These are phyloP conservation scores for Oreocharis arfaki DNA, from an alignment of 2,113 vertebrate species.

Conservation along the genomic window DNA sequence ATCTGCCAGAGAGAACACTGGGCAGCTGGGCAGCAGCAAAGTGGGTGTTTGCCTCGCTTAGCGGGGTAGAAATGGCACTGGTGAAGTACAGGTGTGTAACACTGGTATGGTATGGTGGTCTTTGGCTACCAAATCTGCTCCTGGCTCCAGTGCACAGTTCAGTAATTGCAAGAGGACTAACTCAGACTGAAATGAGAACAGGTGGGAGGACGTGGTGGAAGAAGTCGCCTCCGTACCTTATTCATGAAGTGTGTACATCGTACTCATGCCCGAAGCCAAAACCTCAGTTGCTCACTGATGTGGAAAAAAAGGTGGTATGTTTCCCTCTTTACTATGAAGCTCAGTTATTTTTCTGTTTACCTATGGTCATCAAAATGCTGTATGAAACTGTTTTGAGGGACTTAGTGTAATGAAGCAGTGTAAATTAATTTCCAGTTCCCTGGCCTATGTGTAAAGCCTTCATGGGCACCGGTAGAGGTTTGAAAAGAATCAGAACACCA, in stretches of 20 bases:
- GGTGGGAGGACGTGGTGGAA: background rate
- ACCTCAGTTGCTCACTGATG: background rate
- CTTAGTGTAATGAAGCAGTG: background rate
- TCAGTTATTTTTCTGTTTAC: background rate
- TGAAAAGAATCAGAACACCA: background rate
- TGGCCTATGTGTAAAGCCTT: background rate
- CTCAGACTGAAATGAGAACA: background rate
- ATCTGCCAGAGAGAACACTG: background rate
- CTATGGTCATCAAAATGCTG: background rate
- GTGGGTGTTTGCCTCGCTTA: accelerated
- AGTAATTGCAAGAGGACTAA: background rate
- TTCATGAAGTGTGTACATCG: background rate
- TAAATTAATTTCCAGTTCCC: background rate
- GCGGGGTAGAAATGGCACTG: background rate
- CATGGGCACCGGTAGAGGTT: background rate
- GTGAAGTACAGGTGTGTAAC: background rate
- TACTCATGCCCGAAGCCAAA: background rate
- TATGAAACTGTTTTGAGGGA: background rate
- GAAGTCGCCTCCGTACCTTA: accelerated
- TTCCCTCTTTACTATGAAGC: background rate
- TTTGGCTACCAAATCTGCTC: background rate
- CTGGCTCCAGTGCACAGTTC: background rate
- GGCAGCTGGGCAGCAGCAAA: background rate
- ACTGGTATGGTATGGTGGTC: background rate
- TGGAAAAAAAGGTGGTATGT: background rate